These are phyloP conservation scores for Ephestia elutella DNA, from an alignment of 1,140 invertebrate species.

Conservation along the genomic window DNA sequence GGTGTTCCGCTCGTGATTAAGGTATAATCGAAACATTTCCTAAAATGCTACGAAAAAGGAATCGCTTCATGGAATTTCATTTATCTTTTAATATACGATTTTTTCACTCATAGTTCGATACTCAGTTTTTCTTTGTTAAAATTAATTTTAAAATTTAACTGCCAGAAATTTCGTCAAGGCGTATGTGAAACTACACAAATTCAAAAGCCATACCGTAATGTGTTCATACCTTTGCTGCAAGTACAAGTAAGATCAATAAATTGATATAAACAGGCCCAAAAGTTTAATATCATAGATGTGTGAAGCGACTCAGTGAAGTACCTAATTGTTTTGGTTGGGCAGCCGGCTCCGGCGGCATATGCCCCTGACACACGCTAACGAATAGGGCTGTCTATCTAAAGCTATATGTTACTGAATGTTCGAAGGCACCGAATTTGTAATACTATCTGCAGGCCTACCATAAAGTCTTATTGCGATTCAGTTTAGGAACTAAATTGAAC, in stretches of 20 bases:
- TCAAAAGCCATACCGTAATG: no score
- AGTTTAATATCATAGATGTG: conserved; percentile 28
- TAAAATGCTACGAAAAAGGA: neutral
- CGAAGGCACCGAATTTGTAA: no score
- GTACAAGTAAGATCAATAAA: neutral
- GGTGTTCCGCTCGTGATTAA: conserved; percentile 29
- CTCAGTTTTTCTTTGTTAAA: no score
- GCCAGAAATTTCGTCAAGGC: no score
- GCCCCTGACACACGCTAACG: conserved; percentile 30
- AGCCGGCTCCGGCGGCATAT: conserved; percentile 35
- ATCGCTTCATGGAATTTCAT: neutral
- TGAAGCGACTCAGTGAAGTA: conserved; percentile 30
- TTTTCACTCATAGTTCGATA: no score
- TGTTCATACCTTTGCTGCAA: no score
- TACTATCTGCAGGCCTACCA: no score
- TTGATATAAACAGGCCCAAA: neutral
- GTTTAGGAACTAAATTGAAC: no score
- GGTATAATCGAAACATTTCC: conserved; percentile 24
- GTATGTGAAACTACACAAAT: no score
- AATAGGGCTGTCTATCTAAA: conserved; percentile 40
- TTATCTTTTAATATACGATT: neutral
- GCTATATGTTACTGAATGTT: neutral
- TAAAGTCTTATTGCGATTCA: no score
- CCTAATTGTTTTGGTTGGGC: conserved; percentile 55
- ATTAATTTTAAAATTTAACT: no score